These are phyloP conservation scores for Campoplex capitator DNA, from an alignment of 2,888 invertebrate genomes.

Conservation along the genomic window DNA sequence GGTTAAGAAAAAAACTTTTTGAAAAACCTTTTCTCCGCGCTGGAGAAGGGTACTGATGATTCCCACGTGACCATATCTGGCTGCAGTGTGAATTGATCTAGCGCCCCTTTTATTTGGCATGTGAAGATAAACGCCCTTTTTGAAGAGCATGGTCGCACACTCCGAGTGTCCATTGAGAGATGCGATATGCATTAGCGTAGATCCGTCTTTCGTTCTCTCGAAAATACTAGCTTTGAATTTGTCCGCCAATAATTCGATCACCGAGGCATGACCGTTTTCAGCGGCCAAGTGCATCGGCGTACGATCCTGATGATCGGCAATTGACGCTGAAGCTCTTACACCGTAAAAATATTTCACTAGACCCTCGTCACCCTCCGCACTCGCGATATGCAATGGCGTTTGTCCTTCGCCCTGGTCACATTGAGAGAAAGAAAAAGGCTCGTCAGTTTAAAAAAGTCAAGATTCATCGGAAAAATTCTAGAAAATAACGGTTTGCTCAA, in stretches of 20 bases:
- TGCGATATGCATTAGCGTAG: slow-evolving; percentile 99
- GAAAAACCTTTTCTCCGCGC: slow-evolving; percentile 95
- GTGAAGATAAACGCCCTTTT: slow-evolving; percentile 98
- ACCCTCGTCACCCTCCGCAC: slow-evolving; percentile 97
- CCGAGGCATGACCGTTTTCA: slow-evolving; percentile 97
- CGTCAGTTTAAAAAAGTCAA: background rate
- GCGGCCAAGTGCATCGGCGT: slow-evolving; percentile 99
- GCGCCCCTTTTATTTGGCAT: slow-evolving; percentile 99
- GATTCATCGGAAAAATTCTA: background rate
- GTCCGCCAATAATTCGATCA: slow-evolving; percentile 98
- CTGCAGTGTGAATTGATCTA: slow-evolving; percentile 98
- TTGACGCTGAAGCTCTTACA: slow-evolving; percentile 96
- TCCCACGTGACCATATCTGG: slow-evolving; percentile 97
- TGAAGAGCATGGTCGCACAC: slow-evolving; percentile 99
- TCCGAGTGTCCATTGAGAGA: slow-evolving; percentile 98
- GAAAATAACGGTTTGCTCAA: no score
- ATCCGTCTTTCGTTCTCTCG: slow-evolving; percentile 98
- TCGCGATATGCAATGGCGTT: slow-evolving; percentile 97
- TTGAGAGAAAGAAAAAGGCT: slow-evolving; percentile 10
- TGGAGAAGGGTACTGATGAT: slow-evolving; percentile 98
- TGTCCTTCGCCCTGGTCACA: slow-evolving; percentile 92
- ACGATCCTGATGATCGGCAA: slow-evolving; percentile 98
- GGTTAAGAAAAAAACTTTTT: background rate
- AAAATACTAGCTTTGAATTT: slow-evolving; percentile 99
- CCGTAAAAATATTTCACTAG: slow-evolving; percentile 98